Evolutionary conservation across 2,113 vertebrate species (phyloP).

Genomic region (Ifrita kowaldi): DNA sequence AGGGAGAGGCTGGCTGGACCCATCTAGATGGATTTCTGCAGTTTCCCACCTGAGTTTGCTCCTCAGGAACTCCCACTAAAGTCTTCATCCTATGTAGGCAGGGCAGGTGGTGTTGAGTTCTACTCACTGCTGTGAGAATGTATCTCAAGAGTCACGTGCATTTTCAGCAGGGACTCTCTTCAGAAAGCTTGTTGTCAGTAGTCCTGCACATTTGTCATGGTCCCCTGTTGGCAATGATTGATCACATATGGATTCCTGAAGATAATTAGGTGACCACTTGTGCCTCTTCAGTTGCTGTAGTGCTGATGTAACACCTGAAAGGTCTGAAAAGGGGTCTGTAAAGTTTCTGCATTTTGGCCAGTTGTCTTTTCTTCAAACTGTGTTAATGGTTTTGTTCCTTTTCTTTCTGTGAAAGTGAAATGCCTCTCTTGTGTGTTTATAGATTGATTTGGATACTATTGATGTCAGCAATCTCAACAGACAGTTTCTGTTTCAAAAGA

Average conservation of each 20-base stretch:
- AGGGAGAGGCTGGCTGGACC: neutral
- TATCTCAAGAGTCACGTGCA: accelerated
- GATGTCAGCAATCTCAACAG: slow-evolving; percentile 99
- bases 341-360: neutral
- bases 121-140: accelerated
- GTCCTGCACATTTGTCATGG: neutral
- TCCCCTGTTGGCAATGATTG: neutral
- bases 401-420: neutral
- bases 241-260: neutral
- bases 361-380: neutral
- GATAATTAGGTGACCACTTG: neutral
- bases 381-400: neutral
- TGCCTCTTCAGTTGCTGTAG: neutral
- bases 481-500: slow-evolving; percentile 99
- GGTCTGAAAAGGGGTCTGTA: neutral
- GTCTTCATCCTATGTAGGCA: neutral
- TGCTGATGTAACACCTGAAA: neutral
- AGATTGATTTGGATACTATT: slow-evolving; percentile 98
- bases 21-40: neutral
- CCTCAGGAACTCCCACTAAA: neutral
- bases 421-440: slow-evolving; percentile 46
- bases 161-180: neutral
- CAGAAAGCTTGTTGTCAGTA: neutral
- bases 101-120: accelerated
- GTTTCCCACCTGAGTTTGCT: neutral